Percentiles rank a stretch among this genome's conserved stretches.
Conservation (phyloP, 2,888 invertebrate species). For the Lithophane socia region DNA sequence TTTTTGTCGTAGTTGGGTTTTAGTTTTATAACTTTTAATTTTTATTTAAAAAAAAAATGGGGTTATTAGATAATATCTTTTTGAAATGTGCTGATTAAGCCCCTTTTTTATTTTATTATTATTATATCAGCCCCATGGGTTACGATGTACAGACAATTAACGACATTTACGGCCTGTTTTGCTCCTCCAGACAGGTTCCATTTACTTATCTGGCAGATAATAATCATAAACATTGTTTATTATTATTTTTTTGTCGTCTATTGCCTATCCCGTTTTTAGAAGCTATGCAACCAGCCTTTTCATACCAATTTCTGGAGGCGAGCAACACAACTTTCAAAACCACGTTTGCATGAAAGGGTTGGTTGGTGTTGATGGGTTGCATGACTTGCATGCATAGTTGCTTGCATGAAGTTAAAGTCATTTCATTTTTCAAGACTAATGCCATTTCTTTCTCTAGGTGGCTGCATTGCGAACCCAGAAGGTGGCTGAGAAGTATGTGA, state of each 20-base stretch:
- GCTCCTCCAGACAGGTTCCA: background rate
- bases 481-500: constrained; percentile 90
- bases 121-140: background rate
- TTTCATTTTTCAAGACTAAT: background rate
- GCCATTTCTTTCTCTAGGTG: constrained; percentile 88
- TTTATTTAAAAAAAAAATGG: too few relatives aligned
- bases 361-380: too few relatives aligned
- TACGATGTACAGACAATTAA: background rate
- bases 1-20: too few relatives aligned
- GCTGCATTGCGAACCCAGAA: constrained; percentile 90
- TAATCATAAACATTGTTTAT: background rate
- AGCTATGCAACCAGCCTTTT: background rate
- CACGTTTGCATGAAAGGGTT: background rate
- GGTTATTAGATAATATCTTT: too few relatives aligned
- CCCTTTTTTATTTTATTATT: background rate
- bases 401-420: too few relatives aligned
- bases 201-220: background rate
- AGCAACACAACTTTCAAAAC: background rate
- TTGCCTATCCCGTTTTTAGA: background rate
- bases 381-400: too few relatives aligned
- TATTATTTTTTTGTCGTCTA: background rate
- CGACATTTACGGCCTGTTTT: background rate
- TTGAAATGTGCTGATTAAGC: too few relatives aligned
- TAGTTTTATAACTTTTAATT: too few relatives aligned
- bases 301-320: background rate